phyloP scores from a whole-genome alignment of 2,888 invertebrate genomes.

The Drosophila fungiperda region DNA sequence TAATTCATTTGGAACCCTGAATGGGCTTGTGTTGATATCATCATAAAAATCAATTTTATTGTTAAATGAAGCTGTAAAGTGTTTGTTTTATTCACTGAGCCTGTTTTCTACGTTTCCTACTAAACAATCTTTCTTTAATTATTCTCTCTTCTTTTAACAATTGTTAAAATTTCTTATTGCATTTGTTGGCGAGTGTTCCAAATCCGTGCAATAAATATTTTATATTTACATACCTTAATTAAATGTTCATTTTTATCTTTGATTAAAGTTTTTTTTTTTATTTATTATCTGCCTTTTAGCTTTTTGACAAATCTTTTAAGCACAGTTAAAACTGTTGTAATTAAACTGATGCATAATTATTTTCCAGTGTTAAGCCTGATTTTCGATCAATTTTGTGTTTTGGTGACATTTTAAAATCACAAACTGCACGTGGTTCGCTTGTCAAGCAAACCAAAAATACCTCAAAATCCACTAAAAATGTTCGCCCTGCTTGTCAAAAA shows the following conservation, averaged over 20 bases:
- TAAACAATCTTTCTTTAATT: no score
- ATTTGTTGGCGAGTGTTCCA: not conserved
- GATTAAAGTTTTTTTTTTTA: no score
- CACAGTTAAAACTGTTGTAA: not conserved
- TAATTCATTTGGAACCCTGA: conserved; percentile 1
- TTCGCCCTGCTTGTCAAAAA: not conserved
- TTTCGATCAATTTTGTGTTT: not conserved
- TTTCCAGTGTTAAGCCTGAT: not conserved
- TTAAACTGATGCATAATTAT: not conserved
- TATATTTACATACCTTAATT: not conserved
- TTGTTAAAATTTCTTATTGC: not conserved
- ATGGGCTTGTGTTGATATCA: not conserved
- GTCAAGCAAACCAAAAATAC: not conserved
- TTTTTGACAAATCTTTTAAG: not conserved
- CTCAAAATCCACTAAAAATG: conserved; percentile 26
- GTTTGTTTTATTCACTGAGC: not conserved
- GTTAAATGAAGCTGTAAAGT: not conserved
- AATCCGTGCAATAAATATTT: not conserved
- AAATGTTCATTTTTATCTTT: not conserved
- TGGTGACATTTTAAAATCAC: not conserved
- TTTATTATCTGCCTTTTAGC: not conserved
- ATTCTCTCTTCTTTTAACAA: not conserved
- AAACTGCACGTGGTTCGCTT: not conserved
- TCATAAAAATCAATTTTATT: conserved; percentile 4
- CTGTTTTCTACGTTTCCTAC: no score